Base-by-base conservation (phyloP, 2,888 invertebrate species). In the Netelia virgata region DNA sequence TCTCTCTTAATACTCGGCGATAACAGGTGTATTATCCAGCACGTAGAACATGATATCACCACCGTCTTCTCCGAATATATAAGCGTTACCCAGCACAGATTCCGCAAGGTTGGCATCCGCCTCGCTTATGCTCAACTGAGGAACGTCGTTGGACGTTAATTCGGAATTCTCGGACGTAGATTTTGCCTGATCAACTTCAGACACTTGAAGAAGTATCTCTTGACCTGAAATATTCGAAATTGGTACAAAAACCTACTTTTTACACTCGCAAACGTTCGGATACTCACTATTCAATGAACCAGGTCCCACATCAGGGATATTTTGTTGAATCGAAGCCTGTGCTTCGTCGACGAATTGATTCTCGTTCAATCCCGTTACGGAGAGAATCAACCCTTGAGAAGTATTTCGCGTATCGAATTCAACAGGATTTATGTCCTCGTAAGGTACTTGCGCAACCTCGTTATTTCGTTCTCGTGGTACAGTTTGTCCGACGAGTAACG, bases 1-100 rank as follows among this genome's bases (percentile, higher is more conserved):
- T 18, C 18, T 41, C 53, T 23, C 43, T 73, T 73, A 87, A 53
- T 86, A 88, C 55, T 86, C 86, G 11, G 75, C 55, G 55, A 76
- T 85, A 8, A 85, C 84, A 1, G 87, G 84, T 3, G 86, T 53
- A 80, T 86, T 87, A 53, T 87, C 86, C n/a, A 89, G 50, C 20
- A 89, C 88, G 64, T 88, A 88, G 53, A 89, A 87, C 87, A 89
- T 87, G 20, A 88, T 88, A 50, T 88, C 86, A 10, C 87, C 88
- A 16, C 83, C 87, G 28, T 87, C 86, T 73, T 89, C 89, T 18
- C 85, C 88, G 69, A 89, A 87, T 64, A 89, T 87, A 50, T 88
- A 89, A 8, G 88, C 84, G 79, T 87, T 88, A n/a, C 85, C 85
- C 47, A 89, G 73, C 2, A 89, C 88, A 3, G 88, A 85, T 74